phyloP scores from a whole-genome alignment of 2,888 invertebrate genomes.

The Poecilobothrus nobilitatus region DNA sequence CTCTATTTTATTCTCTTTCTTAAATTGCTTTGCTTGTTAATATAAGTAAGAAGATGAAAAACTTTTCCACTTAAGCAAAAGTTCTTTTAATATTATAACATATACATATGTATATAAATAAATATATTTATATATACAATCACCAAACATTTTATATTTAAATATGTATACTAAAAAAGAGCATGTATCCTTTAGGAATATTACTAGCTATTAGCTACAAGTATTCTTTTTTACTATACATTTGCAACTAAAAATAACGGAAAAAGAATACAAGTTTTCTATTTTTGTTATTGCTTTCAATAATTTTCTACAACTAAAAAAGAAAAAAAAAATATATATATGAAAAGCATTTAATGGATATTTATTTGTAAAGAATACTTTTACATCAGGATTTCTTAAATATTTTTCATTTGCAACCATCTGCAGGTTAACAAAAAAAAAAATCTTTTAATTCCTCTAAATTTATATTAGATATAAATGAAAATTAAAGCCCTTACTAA shows the following conservation, averaged over 20 bases:
- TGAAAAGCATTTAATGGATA: neutral
- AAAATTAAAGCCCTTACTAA: no score
- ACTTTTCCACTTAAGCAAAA: neutral
- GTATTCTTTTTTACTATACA: neutral
- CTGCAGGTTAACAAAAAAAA: no score
- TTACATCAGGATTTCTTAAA: no score
- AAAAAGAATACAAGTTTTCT: neutral
- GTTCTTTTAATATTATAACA: no score
- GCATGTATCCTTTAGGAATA: neutral
- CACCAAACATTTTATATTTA: no score
- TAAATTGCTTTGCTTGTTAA: no score
- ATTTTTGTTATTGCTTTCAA: neutral
- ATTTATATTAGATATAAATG: no score
- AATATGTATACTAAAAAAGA: neutral
- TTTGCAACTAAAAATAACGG: neutral
- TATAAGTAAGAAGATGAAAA: neutral
- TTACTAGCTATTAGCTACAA: conserved; percentile 1
- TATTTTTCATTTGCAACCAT: no score
- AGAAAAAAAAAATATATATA: neutral
- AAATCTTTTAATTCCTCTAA: no score
- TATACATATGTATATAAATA: no score
- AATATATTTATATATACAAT: no score
- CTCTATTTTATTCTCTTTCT: no score
- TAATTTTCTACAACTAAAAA: neutral
- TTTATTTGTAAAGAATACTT: neutral